Evolutionary conservation across 2,888 invertebrate genomes (phyloP).

Genomic region (Zhengitettix transpicula): DNA sequence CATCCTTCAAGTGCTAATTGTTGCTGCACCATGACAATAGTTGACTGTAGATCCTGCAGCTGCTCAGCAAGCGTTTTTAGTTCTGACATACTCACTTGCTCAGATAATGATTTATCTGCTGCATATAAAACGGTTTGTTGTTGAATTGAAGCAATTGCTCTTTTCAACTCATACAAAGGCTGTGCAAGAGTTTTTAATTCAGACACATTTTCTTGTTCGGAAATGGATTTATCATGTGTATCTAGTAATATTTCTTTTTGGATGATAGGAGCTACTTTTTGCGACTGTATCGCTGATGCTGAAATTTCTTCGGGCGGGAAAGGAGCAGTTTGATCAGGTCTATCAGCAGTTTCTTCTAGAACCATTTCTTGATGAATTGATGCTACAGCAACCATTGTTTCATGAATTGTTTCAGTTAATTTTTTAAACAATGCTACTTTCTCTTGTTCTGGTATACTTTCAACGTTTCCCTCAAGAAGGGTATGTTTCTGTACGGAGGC

Average conservation of each 20-base stretch:
- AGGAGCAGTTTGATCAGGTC: neutral
- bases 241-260: neutral
- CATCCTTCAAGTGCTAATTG: neutral
- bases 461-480: neutral
- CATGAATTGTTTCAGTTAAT: conserved; percentile 20
- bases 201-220: conserved; percentile 16
- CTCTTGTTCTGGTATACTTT: conserved; percentile 15
- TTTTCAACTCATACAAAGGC: conserved; percentile 29
- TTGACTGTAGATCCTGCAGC: conserved; percentile 4
- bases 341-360: conserved; percentile 6
- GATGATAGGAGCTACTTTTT: neutral
- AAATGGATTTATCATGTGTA: conserved; percentile 7
- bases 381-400: conserved; percentile 8
- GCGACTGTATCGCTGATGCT: neutral
- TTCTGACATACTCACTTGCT: conserved; percentile 10
- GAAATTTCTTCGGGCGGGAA: neutral
- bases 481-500: neutral
- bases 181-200: conserved; percentile 20
- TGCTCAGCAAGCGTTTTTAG: conserved; percentile 1
- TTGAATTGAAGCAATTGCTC: conserved; percentile 18
- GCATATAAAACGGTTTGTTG: conserved; percentile 19
- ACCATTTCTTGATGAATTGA: conserved; percentile 11
- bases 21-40: conserved; percentile 1
- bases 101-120: conserved; percentile 20
- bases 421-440: conserved; percentile 24